Percentiles rank a stretch among this genome's conserved stretches.
Conservation (phyloP, 2,113 vertebrate species). For the Scophthalmus maximus region DNA sequence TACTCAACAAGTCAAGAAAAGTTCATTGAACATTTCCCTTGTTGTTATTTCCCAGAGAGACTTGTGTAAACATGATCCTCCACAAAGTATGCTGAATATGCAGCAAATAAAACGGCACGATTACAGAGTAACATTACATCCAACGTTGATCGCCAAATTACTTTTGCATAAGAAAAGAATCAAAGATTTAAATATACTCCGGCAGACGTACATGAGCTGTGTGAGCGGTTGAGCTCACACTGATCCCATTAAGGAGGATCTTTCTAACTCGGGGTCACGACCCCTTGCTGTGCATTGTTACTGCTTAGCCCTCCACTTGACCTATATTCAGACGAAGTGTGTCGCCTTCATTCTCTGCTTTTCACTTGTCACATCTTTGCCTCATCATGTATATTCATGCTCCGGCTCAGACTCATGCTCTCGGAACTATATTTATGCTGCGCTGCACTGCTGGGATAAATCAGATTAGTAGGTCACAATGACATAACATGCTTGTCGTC, state of each 20-base stretch:
- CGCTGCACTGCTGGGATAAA: conserved; percentile 52
- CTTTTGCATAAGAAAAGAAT: neutral
- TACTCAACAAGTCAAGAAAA: neutral
- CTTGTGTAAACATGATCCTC: neutral
- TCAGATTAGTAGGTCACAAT: conserved; percentile 77
- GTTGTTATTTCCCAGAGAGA: conserved; percentile 15
- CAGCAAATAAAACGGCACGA: neutral
- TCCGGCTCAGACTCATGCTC: conserved; percentile 9
- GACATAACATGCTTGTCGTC: conserved; percentile 62
- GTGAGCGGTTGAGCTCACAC: conserved; percentile 39
- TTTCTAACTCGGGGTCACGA: conserved; percentile 35
- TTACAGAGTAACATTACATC: neutral
- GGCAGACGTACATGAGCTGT: neutral
- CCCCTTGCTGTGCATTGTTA: conserved; percentile 1
- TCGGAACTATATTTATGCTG: conserved; percentile 39
- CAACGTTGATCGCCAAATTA: neutral
- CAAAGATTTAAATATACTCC: neutral
- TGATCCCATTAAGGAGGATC: conserved; percentile 71
- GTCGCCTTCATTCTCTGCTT: neutral
- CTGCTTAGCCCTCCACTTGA: neutral
- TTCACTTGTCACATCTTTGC: neutral
- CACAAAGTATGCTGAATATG: neutral
- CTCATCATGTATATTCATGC: conserved; percentile 14
- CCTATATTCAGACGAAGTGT: conserved; percentile 19
- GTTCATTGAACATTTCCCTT: neutral